These are phyloP conservation scores for Bombus waltoni DNA, from an alignment of 1,140 invertebrate genomes.

Conservation along the genomic window DNA sequence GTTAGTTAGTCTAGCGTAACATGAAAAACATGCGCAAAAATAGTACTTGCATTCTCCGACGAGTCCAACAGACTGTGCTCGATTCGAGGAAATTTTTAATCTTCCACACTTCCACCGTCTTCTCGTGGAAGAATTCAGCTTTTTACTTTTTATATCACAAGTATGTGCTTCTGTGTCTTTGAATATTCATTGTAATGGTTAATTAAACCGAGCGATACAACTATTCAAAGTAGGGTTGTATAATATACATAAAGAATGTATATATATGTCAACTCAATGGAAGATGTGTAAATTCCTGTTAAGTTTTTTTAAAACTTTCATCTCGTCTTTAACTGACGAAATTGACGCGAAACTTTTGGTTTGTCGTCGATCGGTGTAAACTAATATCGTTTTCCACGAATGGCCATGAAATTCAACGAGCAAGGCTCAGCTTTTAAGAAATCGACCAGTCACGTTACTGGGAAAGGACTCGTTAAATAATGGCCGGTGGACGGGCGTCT, in stretches of 20 bases:
- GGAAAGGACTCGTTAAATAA: constrained; percentile 71
- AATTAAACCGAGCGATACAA: too few species aligned
- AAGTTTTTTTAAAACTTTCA: neutral
- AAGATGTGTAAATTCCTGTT: too few species aligned
- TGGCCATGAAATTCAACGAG: constrained; percentile 1
- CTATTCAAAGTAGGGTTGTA: too few species aligned
- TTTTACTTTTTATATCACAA: neutral
- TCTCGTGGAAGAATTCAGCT: too few species aligned
- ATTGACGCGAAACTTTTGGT: neutral
- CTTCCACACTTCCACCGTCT: neutral
- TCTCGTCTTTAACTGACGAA: too few species aligned
- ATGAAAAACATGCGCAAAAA: constrained; percentile 66
- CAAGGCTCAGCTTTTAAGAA: constrained; percentile 34
- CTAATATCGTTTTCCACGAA: constrained; percentile 18
- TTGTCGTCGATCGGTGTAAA: neutral
- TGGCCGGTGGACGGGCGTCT: constrained; percentile 70
- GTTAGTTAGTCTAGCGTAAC: constrained; percentile 63
- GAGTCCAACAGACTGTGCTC: neutral
- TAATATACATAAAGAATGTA: too few species aligned
- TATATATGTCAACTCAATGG: too few species aligned
- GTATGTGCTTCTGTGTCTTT: neutral
- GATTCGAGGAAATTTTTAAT: neutral
- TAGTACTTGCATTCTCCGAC: constrained; percentile 40
- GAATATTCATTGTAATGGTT: too few species aligned
- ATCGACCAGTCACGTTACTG: constrained; percentile 68